Evolutionary conservation across 2,797 vertebrate species (phyloP), one percentile per base, ranked within the genome.

Genomic region (Stomatorhinus walkeri): DNA sequence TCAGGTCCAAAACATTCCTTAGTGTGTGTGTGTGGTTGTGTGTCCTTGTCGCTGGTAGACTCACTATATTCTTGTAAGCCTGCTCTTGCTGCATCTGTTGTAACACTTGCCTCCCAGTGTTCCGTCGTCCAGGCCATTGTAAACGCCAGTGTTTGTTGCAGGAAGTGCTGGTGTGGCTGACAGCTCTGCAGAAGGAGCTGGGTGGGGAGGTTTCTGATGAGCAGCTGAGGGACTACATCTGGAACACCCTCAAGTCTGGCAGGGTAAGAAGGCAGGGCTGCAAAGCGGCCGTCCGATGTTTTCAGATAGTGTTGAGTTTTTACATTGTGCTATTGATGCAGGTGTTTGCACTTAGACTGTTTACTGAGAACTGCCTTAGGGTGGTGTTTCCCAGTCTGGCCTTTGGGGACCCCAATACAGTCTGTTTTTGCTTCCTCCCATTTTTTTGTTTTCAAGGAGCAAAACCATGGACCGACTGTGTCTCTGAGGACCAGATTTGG

Each of bases 161-260:
- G 98, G 98, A 99, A 92, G 98, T 99, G 90, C 97, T 99, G 92
- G 96, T 97, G 61, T 99, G 98, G 98, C 94, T 99, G 91, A 99
- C 98, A 0, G 95, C 97, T 6, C 95, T 99, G 92, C 98, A 99
- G 95, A 98, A 98, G 93, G 98, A 99, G 94, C 91, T 99, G 91
- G 98, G 98, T 4, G 96, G 96, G 89, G 98, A 99, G 1, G 98
- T 99, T 87, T 97, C 97, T 0, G 98, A 99, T 14, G 98, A 99
- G 90, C 96, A 94, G 89, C 96, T 99, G 95, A 96, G 96, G 90
- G 98, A 99, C 90, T 99, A 97, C 95, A 99, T 99, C 95, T 99
- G 98, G 98, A 99, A 98, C 95, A 99, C 98, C 3, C 96, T 99
- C 54, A 99, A 99, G 92, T 98, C 97, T 32, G 98, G 98, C 93